Conservation (phyloP, 2,888 invertebrate species). For the Pandemis cinnamomeana region DNA sequence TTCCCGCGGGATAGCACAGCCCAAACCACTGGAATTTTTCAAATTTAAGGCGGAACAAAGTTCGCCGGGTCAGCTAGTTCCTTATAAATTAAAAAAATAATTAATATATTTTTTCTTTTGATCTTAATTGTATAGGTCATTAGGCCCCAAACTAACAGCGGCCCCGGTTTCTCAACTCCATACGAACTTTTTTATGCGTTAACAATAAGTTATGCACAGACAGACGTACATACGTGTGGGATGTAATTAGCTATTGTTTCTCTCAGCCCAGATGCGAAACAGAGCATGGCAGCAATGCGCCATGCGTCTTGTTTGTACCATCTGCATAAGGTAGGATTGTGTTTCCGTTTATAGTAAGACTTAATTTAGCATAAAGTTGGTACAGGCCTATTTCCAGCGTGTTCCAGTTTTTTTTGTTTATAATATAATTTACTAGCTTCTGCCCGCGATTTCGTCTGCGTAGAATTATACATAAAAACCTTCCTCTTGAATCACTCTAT, state of each 20-base stretch:
- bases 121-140: neutral
- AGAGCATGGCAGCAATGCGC: constrained; percentile 38
- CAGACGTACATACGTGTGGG: constrained; percentile 33
- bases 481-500: too few relatives aligned
- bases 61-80: too few relatives aligned
- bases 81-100: too few relatives aligned
- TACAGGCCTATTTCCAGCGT: neutral
- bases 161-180: neutral
- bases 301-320: constrained; percentile 16
- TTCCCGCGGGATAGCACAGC: too few relatives aligned
- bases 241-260: constrained; percentile 42
- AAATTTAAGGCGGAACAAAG: too few relatives aligned
- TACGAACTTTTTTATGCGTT: constrained; percentile 20
- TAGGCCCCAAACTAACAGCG: neutral
- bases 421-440: too few relatives aligned
- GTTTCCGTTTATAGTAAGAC: neutral
- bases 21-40: too few relatives aligned
- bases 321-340: constrained; percentile 1
- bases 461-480: too few relatives aligned
- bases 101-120: too few relatives aligned
- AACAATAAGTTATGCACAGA: constrained; percentile 34
- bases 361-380: neutral
- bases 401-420: too few relatives aligned
- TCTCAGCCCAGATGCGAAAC: constrained; percentile 40
- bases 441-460: too few relatives aligned